Percentiles rank a stretch among this genome's conserved stretches.
phyloP scores from a whole-genome alignment of 2,888 invertebrate species.

The Idaea straminata region DNA sequence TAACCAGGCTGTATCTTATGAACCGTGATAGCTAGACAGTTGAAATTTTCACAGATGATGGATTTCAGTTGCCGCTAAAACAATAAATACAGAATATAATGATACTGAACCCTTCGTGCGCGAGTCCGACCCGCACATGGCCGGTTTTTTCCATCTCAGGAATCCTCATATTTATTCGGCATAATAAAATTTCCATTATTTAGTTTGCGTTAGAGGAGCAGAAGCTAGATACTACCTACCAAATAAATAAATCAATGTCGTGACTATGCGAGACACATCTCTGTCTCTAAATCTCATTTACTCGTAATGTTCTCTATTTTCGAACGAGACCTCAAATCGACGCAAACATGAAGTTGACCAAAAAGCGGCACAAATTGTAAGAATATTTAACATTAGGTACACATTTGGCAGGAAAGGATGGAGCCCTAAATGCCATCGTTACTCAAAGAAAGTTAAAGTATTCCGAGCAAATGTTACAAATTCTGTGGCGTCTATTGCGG shows the following conservation, averaged over 20 bases:
- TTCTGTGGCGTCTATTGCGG: conserved; percentile 43
- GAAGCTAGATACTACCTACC: conserved; percentile 45
- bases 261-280: conserved; percentile 24
- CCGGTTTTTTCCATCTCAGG: too few species aligned
- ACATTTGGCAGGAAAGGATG: conserved; percentile 31
- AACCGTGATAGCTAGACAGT: too few species aligned
- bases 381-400: conserved; percentile 4
- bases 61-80: too few species aligned
- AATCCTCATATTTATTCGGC: neutral
- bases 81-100: too few species aligned
- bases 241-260: conserved; percentile 63
- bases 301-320: conserved; percentile 9
- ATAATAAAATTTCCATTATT: neutral
- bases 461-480: conserved; percentile 38
- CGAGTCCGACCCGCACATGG: too few species aligned
- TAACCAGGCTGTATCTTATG: too few species aligned
- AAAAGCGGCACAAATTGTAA: neutral
- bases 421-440: conserved; percentile 37
- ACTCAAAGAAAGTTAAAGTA: conserved; percentile 44
- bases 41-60: too few species aligned
- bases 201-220: conserved; percentile 51
- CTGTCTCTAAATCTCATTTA: conserved; percentile 20
- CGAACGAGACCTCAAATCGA: conserved; percentile 10
- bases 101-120: too few species aligned
- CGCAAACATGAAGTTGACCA: conserved; percentile 3